Evolutionary conservation across 2,888 invertebrate species (phyloP).

Genomic region (Pseudolycoriella hygida): DNA sequence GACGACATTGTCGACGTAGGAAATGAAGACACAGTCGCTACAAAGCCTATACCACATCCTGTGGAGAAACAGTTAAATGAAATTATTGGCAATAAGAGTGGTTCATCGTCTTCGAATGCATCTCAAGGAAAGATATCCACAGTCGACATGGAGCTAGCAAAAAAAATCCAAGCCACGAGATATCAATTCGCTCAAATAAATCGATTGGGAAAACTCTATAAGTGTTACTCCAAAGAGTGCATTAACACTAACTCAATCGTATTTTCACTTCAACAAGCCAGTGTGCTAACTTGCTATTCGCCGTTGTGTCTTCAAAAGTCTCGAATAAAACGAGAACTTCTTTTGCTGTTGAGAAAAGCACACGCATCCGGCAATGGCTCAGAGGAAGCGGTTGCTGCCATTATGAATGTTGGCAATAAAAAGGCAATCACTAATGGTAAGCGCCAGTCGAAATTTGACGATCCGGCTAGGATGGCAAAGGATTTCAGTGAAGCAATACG

Average conservation of each 20-base stretch:
- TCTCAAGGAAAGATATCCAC: conserved; percentile 16
- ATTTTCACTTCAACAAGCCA: conserved; percentile 31
- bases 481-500: conserved; percentile 38
- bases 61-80: conserved; percentile 1
- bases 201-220: conserved; percentile 50
- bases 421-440: conserved; percentile 54
- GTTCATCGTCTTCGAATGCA: conserved; percentile 15
- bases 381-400: conserved; percentile 27
- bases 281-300: conserved; percentile 54
- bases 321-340: conserved; percentile 48
- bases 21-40: conserved; percentile 35
- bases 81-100: background rate
- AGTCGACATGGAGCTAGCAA: conserved; percentile 39
- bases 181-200: conserved; percentile 51
- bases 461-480: conserved; percentile 22
- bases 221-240: conserved; percentile 55
- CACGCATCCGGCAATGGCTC: conserved; percentile 34
- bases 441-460: conserved; percentile 37
- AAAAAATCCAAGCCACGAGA: conserved; percentile 48
- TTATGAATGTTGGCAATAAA: conserved; percentile 31
- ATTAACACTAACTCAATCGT: conserved; percentile 34
- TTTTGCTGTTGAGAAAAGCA: conserved; percentile 41
- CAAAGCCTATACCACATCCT: background rate
- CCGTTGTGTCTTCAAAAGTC: conserved; percentile 62
- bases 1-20: conserved; percentile 39